Evolutionary conservation across 2,888 invertebrate genomes (phyloP), one percentile per base, ranked within the genome.

Genomic region (Lottia scabra): DNA sequence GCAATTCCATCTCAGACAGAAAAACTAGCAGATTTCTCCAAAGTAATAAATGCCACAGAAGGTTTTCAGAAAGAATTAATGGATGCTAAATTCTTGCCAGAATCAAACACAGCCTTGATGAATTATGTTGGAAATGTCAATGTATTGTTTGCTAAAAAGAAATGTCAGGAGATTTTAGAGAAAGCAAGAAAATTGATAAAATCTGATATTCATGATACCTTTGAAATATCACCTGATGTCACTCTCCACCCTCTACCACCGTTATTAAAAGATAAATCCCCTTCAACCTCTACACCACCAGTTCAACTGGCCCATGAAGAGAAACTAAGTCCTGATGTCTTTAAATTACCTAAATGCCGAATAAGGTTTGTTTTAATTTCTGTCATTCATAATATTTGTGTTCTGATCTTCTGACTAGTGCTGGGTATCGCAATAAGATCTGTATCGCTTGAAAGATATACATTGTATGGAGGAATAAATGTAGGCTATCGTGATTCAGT

Each of bases 1-100:
- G 94, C 95, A 0, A 93, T 96, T 83, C 96, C 96, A 0, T 93
- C 93, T 77, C 94, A 93, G 67, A 93, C 93, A 78, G 92, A 92
- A 70, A 95, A 94, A 77, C 90, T 95, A 74, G 92, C 93, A 78
- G 91, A 90, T 23, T 96, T 94, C 80, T 90, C 91, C 4, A 90
- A 90, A 30, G 91, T 95, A 1, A 92, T 93, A 27, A 88, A 91
- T 3, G 92, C 93, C 81, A 93, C 94, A 48, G 89, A 92, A 74
- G 89, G 92, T 66, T 93, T 96, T 76, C 94, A 96, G 86, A 88
- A 91, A 65, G 91, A 91, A 74, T 90, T 96, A 45, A 88, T 92
- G 2, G 88, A 91, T 63, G 90, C 93, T 65, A 78, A 81, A 26
- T 86, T 89, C 68, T 78, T 88, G 5, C 45, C 77, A 0, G 63